These are phyloP conservation scores for Alligator mississippiensis DNA, from an alignment of 2,113 vertebrate genomes.

Conservation along the genomic window DNA sequence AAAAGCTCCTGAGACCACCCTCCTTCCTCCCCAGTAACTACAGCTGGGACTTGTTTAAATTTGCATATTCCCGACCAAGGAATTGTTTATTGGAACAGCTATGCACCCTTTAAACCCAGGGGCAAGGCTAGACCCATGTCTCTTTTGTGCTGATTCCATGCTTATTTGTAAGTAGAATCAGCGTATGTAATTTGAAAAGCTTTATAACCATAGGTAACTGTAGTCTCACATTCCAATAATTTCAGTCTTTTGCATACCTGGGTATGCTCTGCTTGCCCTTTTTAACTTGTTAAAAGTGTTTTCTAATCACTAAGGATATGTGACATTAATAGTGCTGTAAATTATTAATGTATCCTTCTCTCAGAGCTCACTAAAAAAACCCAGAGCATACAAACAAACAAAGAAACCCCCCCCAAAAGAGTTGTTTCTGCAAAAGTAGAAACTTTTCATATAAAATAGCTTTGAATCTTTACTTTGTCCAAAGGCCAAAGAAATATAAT, in stretches of 20 bases:
- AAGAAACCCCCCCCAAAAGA: constrained; percentile 40
- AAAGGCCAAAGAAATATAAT: constrained; percentile 55
- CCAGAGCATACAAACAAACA: not conserved
- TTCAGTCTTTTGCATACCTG: constrained; percentile 16
- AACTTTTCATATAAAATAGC: constrained; percentile 61
- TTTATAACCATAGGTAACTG: constrained; percentile 65
- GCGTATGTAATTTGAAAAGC: constrained; percentile 35
- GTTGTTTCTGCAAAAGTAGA: constrained; percentile 40
- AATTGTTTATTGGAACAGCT: not conserved
- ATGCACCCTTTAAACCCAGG: constrained; percentile 15
- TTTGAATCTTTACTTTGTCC: constrained; percentile 48
- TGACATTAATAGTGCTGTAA: constrained; percentile 32
- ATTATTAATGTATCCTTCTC: constrained; percentile 48
- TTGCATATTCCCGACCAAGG: not conserved
- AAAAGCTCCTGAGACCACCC: constrained; percentile 29
- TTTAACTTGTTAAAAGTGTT: constrained; percentile 62
- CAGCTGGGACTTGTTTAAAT: not conserved
- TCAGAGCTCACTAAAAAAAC: constrained; percentile 17
- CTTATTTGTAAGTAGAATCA: constrained; percentile 57
- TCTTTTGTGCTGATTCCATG: not conserved
- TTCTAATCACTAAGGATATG: constrained; percentile 62
- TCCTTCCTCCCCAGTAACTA: constrained; percentile 6
- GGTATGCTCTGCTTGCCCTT: constrained; percentile 35
- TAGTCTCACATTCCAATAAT: constrained; percentile 32
- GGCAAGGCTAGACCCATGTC: constrained; percentile 2